Conservation (phyloP, 2,113 vertebrate species). For the Rhinichthys klamathensis region DNA sequence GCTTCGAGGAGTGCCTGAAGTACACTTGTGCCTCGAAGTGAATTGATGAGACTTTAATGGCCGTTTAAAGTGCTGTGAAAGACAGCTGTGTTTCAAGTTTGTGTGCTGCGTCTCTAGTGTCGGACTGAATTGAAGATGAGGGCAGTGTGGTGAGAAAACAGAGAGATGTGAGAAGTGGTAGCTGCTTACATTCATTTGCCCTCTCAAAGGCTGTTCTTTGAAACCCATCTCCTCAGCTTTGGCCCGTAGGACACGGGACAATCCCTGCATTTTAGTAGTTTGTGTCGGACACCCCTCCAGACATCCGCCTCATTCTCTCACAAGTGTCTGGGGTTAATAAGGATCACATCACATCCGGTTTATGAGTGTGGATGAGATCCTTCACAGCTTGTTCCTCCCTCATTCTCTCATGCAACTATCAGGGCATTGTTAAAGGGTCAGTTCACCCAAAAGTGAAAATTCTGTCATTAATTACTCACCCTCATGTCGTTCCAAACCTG, state of each 20-base stretch:
- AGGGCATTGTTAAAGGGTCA: conserved; percentile 55
- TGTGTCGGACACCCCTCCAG: conserved; percentile 61
- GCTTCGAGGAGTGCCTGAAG: conserved; percentile 80
- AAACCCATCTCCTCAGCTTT: conserved; percentile 56
- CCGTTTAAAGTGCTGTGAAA: conserved; percentile 84
- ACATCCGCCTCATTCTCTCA: conserved; percentile 64
- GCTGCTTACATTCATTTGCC: conserved; percentile 64
- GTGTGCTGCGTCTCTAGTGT: conserved; percentile 67
- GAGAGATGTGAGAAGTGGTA: conserved; percentile 53
- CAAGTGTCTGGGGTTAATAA: conserved; percentile 72
- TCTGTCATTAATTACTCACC: no score
- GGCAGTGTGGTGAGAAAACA: conserved; percentile 32
- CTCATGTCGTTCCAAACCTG: no score
- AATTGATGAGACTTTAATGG: conserved; percentile 93
- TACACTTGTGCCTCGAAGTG: conserved; percentile 85
- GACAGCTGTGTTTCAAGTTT: conserved; percentile 82
- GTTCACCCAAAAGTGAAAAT: no score
- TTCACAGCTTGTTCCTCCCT: conserved; percentile 46
- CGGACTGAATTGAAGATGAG: conserved; percentile 78
- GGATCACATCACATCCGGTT: conserved; percentile 67
- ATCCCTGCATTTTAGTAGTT: conserved; percentile 65
- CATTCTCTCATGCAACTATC: conserved; percentile 47
- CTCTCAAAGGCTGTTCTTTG: conserved; percentile 63
- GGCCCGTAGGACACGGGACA: conserved; percentile 57
- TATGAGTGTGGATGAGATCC: conserved; percentile 40